phyloP scores from a whole-genome alignment of 2,797 vertebrate genomes.

The Chloroceryle amazona region DNA sequence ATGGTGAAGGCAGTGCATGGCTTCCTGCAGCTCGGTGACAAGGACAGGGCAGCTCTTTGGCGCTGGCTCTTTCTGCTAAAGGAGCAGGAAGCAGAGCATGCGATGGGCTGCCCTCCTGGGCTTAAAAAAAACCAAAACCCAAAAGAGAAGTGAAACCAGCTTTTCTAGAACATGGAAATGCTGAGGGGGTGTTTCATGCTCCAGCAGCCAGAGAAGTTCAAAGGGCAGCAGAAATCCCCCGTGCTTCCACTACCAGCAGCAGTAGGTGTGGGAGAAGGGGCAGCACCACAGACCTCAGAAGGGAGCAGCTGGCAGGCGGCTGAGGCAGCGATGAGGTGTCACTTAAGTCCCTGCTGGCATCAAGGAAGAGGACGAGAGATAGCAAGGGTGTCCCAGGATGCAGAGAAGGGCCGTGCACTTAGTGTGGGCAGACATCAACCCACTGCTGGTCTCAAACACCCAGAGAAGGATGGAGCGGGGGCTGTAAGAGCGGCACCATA shows the following conservation, averaged over 20 bases:
- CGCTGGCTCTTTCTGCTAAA: neutral
- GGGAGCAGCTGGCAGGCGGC: neutral
- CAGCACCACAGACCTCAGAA: neutral
- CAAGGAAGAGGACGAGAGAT: neutral
- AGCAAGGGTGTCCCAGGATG: neutral
- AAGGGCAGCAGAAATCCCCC: slow-evolving; percentile 53
- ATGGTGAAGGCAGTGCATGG: rapidly evolving
- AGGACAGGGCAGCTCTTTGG: rapidly evolving
- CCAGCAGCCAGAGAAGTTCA: neutral
- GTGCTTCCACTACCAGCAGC: neutral
- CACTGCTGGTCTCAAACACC: neutral
- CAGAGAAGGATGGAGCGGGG: rapidly evolving
- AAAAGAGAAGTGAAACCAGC: slow-evolving; percentile 53
- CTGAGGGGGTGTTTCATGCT: slow-evolving; percentile 33
- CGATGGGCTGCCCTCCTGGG: neutral
- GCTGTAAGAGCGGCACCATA: neutral
- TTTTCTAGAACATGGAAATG: slow-evolving; percentile 61
- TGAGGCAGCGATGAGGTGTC: neutral
- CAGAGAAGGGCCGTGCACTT: neutral
- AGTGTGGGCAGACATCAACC: rapidly evolving
- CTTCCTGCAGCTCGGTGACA: rapidly evolving
- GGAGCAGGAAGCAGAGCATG: neutral
- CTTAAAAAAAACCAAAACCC: slow-evolving; percentile 9
- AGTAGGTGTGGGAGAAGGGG: neutral
- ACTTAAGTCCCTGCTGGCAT: neutral